Conservation (phyloP, 2,797 vertebrate genomes). For the Epinephelus awoara region DNA sequence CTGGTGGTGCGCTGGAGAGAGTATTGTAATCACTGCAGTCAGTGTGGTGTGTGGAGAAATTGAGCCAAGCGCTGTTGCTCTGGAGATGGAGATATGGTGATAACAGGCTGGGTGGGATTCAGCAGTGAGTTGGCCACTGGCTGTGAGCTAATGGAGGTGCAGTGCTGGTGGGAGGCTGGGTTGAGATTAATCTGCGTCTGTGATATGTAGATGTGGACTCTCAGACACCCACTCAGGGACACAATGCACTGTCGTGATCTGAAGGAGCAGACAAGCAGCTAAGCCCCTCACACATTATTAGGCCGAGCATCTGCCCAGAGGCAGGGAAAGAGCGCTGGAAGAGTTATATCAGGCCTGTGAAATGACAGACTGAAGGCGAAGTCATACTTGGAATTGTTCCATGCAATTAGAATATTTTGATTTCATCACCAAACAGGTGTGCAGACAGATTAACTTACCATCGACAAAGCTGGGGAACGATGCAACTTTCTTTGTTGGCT, state of each 20-base stretch:
- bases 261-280: slow-evolving; percentile 49
- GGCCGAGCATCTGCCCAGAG: slow-evolving; percentile 43
- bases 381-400: slow-evolving; percentile 27
- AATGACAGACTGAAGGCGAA: slow-evolving; percentile 15
- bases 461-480: slow-evolving; percentile 99
- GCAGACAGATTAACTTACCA: slow-evolving; percentile 87
- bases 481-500: slow-evolving; percentile 95
- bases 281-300: slow-evolving; percentile 53
- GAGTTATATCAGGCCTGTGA: slow-evolving; percentile 8
- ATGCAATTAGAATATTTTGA: slow-evolving; percentile 53
- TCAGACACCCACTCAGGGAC: slow-evolving; percentile 65
- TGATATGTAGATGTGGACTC: slow-evolving; percentile 78
- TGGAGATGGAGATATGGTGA: slow-evolving; percentile 45
- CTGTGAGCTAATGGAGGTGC: slow-evolving; percentile 54
- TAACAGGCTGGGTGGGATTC: slow-evolving; percentile 47
- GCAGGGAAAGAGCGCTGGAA: slow-evolving; percentile 27
- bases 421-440: slow-evolving; percentile 60
- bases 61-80: slow-evolving; percentile 57
- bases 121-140: slow-evolving; percentile 59
- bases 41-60: slow-evolving; percentile 34
- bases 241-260: slow-evolving; percentile 64
- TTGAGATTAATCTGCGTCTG: slow-evolving; percentile 72
- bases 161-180: slow-evolving; percentile 43
- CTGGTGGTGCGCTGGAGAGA: slow-evolving; percentile 16
- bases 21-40: slow-evolving; percentile 47